Percentiles rank a stretch among this genome's conserved stretches.
Conservation (phyloP, 2,797 vertebrate genomes). For the Brachyrhaphis roseni region DNA sequence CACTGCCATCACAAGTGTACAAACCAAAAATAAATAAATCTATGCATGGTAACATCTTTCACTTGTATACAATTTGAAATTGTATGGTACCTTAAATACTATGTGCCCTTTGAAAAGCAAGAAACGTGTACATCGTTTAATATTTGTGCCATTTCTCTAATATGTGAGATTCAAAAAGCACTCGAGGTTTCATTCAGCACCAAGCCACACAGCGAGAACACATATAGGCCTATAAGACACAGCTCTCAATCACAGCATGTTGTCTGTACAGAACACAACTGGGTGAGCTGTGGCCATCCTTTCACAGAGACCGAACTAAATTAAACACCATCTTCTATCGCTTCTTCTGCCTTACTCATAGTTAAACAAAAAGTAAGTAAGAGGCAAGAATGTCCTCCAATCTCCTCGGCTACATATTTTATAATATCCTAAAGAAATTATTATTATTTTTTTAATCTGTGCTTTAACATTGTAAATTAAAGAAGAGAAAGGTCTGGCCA, state of each 20-base stretch:
- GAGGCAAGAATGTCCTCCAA: constrained; percentile 29
- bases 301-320: constrained; percentile 21
- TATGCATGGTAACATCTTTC: constrained; percentile 44
- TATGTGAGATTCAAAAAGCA: constrained; percentile 47
- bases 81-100: constrained; percentile 43
- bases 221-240: constrained; percentile 44
- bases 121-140: constrained; percentile 33
- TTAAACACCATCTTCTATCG: constrained; percentile 40
- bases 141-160: constrained; percentile 68
- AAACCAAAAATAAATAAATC: constrained; percentile 40
- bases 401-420: constrained; percentile 26
- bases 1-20: constrained; percentile 40
- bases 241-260: constrained; percentile 53
- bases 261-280: constrained; percentile 34
- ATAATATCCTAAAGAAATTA: constrained; percentile 25
- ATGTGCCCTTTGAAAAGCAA: constrained; percentile 43
- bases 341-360: constrained; percentile 15
- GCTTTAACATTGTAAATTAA: constrained; percentile 56
- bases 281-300: constrained; percentile 33
- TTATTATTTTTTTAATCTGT: constrained; percentile 38
- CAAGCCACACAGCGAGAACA: constrained; percentile 46
- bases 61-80: constrained; percentile 39
- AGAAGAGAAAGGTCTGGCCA: constrained; percentile 48
- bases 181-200: constrained; percentile 50
- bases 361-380: constrained; percentile 25